phyloP scores from a whole-genome alignment of 2,113 vertebrate species.

The Lasiurus cinereus region DNA sequence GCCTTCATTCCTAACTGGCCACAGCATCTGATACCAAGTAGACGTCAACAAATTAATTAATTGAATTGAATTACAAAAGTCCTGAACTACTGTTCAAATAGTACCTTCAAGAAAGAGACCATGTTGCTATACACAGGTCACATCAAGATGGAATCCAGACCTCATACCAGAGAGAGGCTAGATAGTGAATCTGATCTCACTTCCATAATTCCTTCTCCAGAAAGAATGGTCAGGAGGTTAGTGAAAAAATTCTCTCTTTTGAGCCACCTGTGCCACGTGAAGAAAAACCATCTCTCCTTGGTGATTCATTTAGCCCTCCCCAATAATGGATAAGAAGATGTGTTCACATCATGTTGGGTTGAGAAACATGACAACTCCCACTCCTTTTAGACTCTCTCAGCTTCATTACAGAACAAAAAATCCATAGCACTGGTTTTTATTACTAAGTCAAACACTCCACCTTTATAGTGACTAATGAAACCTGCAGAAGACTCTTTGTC shows the following conservation, averaged over 20 bases:
- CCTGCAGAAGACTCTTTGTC: not conserved
- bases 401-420: not conserved
- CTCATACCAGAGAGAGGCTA: not conserved
- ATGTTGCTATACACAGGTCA: not conserved
- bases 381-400: not conserved
- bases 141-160: not conserved
- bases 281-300: not conserved
- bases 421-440: not conserved
- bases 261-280: not conserved
- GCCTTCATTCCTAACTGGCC: not conserved
- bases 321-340: not conserved
- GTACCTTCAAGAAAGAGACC: not conserved
- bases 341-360: not conserved
- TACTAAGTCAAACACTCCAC: not conserved
- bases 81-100: not conserved
- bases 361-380: not conserved
- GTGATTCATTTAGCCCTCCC: not conserved
- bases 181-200: not conserved
- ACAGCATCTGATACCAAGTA: not conserved
- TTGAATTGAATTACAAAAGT: not conserved
- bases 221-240: not conserved
- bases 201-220: not conserved
- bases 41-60: not conserved
- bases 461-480: not conserved
- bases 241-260: not conserved